Evolutionary conservation across 2,113 vertebrate species (phyloP).

Genomic region (Hucho hucho): DNA sequence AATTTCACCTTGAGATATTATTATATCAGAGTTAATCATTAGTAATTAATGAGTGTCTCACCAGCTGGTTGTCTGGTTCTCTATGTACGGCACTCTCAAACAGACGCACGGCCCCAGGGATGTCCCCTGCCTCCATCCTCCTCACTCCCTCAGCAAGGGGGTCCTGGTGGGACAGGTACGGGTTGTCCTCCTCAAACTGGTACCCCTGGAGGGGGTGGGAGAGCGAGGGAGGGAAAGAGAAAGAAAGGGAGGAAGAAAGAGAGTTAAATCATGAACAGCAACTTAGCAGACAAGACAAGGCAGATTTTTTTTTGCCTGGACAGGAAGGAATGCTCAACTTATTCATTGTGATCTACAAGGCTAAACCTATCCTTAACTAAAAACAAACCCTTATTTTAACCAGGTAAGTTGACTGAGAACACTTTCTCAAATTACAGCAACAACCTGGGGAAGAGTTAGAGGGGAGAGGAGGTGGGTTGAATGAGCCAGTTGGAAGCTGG

Average conservation of each 20-base stretch:
- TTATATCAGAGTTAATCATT: too few relatives aligned
- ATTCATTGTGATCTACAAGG: too few relatives aligned
- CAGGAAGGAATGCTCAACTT: neutral
- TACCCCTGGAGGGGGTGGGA: constrained; percentile 79
- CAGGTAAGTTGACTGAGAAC: too few relatives aligned
- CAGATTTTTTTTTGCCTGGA: neutral
- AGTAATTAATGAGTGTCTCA: constrained; percentile 59
- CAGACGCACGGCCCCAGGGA: constrained; percentile 90
- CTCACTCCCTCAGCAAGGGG: constrained; percentile 88
- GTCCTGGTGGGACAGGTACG: constrained; percentile 86
- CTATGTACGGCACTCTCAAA: constrained; percentile 94
- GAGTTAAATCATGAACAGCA: neutral
- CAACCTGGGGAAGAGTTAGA: too few relatives aligned
- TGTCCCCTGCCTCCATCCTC: constrained; percentile 88
- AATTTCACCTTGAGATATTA: too few relatives aligned
- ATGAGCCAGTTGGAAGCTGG: too few relatives aligned
- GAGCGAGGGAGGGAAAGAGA: neutral
- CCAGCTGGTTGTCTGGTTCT: constrained; percentile 92
- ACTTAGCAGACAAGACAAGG: neutral
- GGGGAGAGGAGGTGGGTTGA: too few relatives aligned
- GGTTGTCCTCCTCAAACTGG: constrained; percentile 97
- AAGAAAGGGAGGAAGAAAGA: neutral
- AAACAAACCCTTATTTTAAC: too few relatives aligned
- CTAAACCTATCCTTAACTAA: too few relatives aligned
- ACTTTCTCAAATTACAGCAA: too few relatives aligned